phyloP scores from a whole-genome alignment of 1,140 invertebrate genomes.

The Papilio dardanus region DNA sequence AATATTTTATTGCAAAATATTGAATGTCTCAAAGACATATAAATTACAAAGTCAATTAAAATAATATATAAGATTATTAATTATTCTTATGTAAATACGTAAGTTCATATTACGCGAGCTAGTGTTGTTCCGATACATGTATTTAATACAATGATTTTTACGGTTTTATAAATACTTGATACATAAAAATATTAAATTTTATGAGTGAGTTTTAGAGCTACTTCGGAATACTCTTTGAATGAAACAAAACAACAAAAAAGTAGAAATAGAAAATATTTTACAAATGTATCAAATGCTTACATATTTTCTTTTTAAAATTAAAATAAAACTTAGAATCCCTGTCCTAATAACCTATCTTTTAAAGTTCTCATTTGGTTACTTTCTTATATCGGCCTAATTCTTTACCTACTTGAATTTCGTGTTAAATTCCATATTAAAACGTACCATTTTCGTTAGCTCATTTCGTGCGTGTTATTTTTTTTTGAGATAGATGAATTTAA shows the following conservation, averaged over 20 bases:
- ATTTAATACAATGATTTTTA: constrained; percentile 8
- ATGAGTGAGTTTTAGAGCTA: not conserved
- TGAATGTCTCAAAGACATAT: constrained; percentile 32
- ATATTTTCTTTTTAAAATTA: too few relatives aligned
- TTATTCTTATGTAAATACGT: constrained; percentile 34
- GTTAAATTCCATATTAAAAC: too few relatives aligned
- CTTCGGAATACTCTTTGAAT: not conserved
- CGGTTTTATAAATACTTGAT: not conserved
- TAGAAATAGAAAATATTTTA: too few relatives aligned
- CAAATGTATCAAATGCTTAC: too few relatives aligned
- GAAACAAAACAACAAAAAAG: not conserved
- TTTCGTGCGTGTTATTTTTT: too few relatives aligned
- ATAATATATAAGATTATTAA: constrained; percentile 42
- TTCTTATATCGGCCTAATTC: too few relatives aligned
- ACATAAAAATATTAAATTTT: too few relatives aligned
- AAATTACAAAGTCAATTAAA: constrained; percentile 48
- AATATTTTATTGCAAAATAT: constrained; percentile 29
- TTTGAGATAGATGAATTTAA: not conserved
- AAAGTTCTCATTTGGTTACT: too few relatives aligned
- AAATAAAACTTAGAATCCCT: too few relatives aligned
- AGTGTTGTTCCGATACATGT: constrained; percentile 8
- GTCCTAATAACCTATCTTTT: too few relatives aligned
- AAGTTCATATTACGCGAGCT: constrained; percentile 31
- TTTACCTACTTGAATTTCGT: too few relatives aligned
- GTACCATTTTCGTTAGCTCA: too few relatives aligned